Evolutionary conservation across 2,797 vertebrate genomes (phyloP).

Genomic region (Gobionotothen gibberifrons): DNA sequence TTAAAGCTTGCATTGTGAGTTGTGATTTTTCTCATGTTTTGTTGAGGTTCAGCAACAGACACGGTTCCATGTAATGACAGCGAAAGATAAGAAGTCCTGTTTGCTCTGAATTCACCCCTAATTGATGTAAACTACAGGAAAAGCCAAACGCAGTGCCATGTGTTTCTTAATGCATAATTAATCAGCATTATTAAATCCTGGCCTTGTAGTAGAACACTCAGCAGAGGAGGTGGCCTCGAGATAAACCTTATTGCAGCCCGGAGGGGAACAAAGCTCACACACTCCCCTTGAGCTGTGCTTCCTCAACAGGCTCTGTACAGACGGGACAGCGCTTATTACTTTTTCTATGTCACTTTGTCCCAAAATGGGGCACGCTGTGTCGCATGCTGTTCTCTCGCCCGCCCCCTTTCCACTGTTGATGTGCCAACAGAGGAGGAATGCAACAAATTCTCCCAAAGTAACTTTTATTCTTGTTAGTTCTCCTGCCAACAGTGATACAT

Average conservation of each 20-base stretch:
- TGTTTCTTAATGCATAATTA: conserved; percentile 63
- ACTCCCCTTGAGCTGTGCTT: neutral
- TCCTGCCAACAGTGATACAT: conserved; percentile 28
- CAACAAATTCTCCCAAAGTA: conserved; percentile 34
- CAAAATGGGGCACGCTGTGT: conserved; percentile 40
- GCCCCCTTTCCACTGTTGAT: conserved; percentile 2
- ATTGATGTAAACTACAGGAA: conserved; percentile 40
- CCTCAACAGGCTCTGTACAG: conserved; percentile 20
- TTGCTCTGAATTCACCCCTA: conserved; percentile 13
- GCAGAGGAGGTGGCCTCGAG: conserved; percentile 6
- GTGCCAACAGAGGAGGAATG: conserved; percentile 46
- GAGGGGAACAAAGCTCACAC: conserved; percentile 23
- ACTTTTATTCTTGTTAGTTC: conserved; percentile 32
- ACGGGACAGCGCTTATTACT: conserved; percentile 6
- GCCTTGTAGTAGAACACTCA: neutral
- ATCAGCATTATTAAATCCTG: conserved; percentile 39
- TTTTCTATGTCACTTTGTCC: conserved; percentile 51
- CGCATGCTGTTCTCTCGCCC: conserved; percentile 3
- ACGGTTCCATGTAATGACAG: neutral
- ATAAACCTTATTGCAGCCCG: conserved; percentile 7
- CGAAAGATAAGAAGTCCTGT: neutral
- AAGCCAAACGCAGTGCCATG: conserved; percentile 44
- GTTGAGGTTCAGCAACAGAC: neutral
- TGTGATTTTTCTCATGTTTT: neutral
- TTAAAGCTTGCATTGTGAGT: conserved; percentile 14